Conservation (phyloP, 2,113 vertebrate species). For the Hystrix cristata region DNA sequence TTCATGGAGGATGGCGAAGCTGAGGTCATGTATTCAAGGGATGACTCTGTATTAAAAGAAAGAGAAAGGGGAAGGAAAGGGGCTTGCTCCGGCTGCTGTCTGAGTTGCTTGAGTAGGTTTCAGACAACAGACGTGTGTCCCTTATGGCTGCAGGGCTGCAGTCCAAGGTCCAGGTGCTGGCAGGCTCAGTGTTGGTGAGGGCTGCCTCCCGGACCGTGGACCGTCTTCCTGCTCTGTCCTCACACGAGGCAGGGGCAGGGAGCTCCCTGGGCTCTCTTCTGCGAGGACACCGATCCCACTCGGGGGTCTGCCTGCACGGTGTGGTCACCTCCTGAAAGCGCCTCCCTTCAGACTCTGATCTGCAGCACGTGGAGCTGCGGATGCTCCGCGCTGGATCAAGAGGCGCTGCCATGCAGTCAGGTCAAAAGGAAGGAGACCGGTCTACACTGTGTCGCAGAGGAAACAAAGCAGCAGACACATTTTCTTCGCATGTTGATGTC, state of each 20-base stretch:
- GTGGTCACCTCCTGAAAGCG: background rate
- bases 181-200: background rate
- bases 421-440: background rate
- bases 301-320: background rate
- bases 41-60: background rate
- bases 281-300: background rate
- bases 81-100: background rate
- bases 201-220: background rate
- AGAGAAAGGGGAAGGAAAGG: background rate
- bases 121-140: background rate
- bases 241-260: background rate
- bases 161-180: background rate
- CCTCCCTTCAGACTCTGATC: background rate
- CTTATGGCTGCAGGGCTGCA: background rate
- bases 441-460: background rate
- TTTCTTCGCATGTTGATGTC: background rate
- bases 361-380: background rate
- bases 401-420: rapidly evolving
- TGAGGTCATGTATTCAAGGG: rapidly evolving
- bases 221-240: background rate
- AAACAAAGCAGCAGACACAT: rapidly evolving
- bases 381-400: background rate
- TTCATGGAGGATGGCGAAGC: background rate
- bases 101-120: background rate
- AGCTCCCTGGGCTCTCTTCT: background rate